These are phyloP conservation scores for Tetrax tetrax DNA, from an alignment of 2,113 vertebrate genomes.

Conservation along the genomic window DNA sequence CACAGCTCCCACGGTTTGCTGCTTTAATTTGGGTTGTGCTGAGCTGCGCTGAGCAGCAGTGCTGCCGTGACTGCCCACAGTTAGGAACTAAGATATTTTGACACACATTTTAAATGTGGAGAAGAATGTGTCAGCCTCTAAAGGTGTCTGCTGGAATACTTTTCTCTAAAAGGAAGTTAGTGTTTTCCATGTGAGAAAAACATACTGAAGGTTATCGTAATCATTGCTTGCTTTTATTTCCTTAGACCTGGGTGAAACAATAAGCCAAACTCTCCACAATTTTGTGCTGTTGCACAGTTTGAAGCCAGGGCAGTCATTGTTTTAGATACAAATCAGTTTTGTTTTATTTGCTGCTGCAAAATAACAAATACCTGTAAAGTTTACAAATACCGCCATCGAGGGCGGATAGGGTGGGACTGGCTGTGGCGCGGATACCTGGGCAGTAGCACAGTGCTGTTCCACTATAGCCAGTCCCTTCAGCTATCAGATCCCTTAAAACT, in stretches of 20 bases:
- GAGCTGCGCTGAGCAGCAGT: not conserved
- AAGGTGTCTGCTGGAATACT: not conserved
- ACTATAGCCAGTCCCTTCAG: not conserved
- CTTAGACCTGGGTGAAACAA: not conserved
- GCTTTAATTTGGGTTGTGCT: not conserved
- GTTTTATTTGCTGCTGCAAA: constrained; percentile 13
- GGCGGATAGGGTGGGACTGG: not conserved
- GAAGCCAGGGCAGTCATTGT: not conserved
- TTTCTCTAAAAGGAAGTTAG: not conserved
- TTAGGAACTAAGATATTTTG: not conserved
- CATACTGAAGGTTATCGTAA: not conserved
- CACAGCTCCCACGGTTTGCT: not conserved
- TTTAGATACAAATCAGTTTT: not conserved
- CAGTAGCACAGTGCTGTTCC: not conserved
- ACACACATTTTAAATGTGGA: fast-evolving
- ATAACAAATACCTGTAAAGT: not conserved
- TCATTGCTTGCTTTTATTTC: not conserved
- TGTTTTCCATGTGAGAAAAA: not conserved
- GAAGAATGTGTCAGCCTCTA: not conserved
- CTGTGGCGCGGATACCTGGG: not conserved
- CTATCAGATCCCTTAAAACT: not conserved
- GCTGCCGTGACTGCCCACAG: too few relatives aligned
- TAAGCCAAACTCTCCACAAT: not conserved
- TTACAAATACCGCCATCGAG: not conserved
- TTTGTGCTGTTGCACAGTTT: not conserved